Evolutionary conservation across 2,113 vertebrate species (phyloP), one percentile per base, ranked within the genome.

Genomic region (Okapia johnstoni): DNA sequence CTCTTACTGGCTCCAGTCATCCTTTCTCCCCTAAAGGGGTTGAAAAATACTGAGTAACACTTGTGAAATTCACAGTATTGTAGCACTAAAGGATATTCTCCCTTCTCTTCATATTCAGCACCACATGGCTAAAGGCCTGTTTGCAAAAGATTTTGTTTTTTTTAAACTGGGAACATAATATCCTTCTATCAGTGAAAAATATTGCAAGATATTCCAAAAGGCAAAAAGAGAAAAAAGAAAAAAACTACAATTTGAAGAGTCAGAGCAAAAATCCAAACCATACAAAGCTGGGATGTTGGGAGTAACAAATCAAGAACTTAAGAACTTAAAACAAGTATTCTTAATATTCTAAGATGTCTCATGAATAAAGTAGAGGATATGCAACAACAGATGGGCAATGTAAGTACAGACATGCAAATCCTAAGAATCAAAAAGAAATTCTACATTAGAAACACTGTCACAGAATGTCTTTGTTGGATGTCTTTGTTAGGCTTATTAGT

Each of bases 11-110:
- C 19, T 81, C 17, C n/a, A 26, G 19, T 81, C n/a, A 73, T 83
- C 61, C 10, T 23, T 8, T 40, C 25, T 28, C 40, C 28, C 21
- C n/a, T 40, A 61, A 60, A 1, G 2, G 4, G 10, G 16, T 0
- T 19, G 10, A 33, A 12, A 52, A 15, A 40, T 21, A 26, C 6
- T 1, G 26, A 93, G 19, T 60, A 36, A 43, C 46, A 88, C 21
- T 83, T 43, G 5, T 81, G 40, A 83, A 48, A 16, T 73, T 61
- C 5, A 36, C 1, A 73, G 6, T 28, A 28, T 33, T 52, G 48
- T 52, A 36, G 7, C 30, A 28, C 25, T 28, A 12, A 60, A 7
- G 25, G 40, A 52, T 9, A 60, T 5, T 23, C 2, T 7, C 13
- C n/a, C 21, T 14, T 57, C n/a, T 36, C 52, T 17, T 85, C 43